Evolutionary conservation across 2,888 invertebrate species (phyloP), one percentile per base, ranked within the genome.

Genomic region (Furcula furcula): DNA sequence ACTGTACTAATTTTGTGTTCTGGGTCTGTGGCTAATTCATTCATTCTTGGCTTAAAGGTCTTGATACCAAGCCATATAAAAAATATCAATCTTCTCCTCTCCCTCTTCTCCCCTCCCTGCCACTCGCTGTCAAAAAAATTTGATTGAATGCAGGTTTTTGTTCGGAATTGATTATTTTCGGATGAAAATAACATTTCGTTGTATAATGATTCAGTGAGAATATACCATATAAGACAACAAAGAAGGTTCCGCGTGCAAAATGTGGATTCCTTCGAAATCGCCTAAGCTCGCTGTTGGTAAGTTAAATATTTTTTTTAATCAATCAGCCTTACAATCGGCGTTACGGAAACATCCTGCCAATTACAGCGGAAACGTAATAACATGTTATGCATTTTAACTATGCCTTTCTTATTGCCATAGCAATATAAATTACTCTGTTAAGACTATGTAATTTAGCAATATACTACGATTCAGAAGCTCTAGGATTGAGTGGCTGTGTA

Each of bases 261-360:
- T 94, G 94, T 94, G 94, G 94, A 91, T 92, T 65, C 92, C 93
- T 52, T 91, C 92, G 49, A 94, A 93, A 86, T 91, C 91, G 45
- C 92, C 93, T 56, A 94, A 94, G 89, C 91, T 93, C 82, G 94
- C 92, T 63, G 93, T 93, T 78, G 93, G 93, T 93, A 89, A 92
- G 93, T 69, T 26, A 64, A n/a, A 62, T 52, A 64, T 58, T 55
- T 74, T 73, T 55, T 72, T 62, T 62, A 75, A 76, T 76, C 72
- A 69, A 76, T 79, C 72, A 67, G 20, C 20, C 19, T 19, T 19
- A 7, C 7, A 6, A 19, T 22, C 27, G n/a, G 51, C 57, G 54
- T 53, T 65, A 60, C 48, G 51, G 57, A 64, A 64, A 76, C 76
- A 69, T 78, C 79, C 79, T 78, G 78, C 67, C 68, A 67, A 73